Conservation (phyloP, 2,113 vertebrate species). For the Antigone vipio region DNA sequence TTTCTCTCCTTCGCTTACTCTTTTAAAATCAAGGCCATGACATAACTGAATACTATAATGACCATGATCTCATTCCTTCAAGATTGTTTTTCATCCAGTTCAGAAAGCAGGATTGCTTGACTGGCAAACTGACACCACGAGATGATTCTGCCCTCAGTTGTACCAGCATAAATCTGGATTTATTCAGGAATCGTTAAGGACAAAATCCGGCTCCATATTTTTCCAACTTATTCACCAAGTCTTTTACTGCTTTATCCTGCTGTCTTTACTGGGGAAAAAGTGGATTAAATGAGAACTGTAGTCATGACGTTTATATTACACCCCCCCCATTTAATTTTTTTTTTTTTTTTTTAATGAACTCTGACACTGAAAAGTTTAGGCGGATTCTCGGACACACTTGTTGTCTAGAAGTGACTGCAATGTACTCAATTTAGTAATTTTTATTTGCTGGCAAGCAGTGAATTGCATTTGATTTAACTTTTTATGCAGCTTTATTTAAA, state of each 20-base stretch:
- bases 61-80: conserved; percentile 69
- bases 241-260: background rate
- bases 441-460: background rate
- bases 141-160: background rate
- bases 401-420: background rate
- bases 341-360: background rate
- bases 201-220: conserved; percentile 22
- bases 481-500: background rate
- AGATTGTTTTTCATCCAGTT: conserved; percentile 63
- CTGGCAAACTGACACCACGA: conserved; percentile 65
- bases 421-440: background rate
- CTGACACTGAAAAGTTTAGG: background rate
- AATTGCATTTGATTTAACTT: background rate
- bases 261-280: background rate
- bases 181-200: conserved; percentile 11
- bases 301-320: background rate
- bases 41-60: conserved; percentile 57
- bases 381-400: background rate
- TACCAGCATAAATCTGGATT: conserved; percentile 47
- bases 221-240: conserved; percentile 25
- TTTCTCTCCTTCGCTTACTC: conserved; percentile 28
- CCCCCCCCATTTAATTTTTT: background rate
- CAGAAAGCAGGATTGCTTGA: conserved; percentile 54
- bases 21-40: conserved; percentile 65
- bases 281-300: background rate